Evolutionary conservation across 2,113 vertebrate species (phyloP), one percentile per base, ranked within the genome.

Genomic region (Xiphophorus couchianus): DNA sequence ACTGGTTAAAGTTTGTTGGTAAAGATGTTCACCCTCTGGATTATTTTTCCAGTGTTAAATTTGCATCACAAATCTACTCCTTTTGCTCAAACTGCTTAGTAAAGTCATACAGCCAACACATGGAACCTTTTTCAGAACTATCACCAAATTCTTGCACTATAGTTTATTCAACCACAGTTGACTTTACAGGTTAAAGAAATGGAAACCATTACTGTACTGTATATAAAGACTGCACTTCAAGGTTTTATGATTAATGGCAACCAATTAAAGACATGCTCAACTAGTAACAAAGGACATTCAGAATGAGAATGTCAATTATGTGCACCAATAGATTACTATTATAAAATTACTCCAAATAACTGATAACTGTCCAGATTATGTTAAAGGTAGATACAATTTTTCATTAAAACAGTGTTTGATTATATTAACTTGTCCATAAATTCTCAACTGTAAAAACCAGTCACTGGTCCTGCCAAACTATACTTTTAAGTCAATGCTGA

Each of bases 401-500:
- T 44, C 14, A 44, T 44, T 44, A 48, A 19, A 48, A 19, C 44
- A 48, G 60, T 62, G 15, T 72, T 82, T 25, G 44, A 22, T 71
- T 17, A 74, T 37, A 67, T 31, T 29, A 25, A 69, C 66, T 30
- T 10, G 33, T 44, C 76, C 19, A 19, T 63, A 8, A 19, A 66
- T 0, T 80, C 28, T 67, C 65, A 1, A 51, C 48, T 31, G 28
- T 13, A 5, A 74, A 69, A 17, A 42, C 42, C 1, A 54, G 15
- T 13, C 30, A 3, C 15, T 37, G 17, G 14, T 79, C 9, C 51
- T 35, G 37, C 19, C 13, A 66, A 71, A 66, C 6, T n/a, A n/a
- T 70, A 22, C 39, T 31, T 74, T 65, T 71, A 63, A 65, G 76
- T 35, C 25, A 66, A 54, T 76, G 22, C 69, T 58, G 6, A 70